phyloP scores from a whole-genome alignment of 2,113 vertebrate genomes.

The Melanostigma gelatinosum region DNA sequence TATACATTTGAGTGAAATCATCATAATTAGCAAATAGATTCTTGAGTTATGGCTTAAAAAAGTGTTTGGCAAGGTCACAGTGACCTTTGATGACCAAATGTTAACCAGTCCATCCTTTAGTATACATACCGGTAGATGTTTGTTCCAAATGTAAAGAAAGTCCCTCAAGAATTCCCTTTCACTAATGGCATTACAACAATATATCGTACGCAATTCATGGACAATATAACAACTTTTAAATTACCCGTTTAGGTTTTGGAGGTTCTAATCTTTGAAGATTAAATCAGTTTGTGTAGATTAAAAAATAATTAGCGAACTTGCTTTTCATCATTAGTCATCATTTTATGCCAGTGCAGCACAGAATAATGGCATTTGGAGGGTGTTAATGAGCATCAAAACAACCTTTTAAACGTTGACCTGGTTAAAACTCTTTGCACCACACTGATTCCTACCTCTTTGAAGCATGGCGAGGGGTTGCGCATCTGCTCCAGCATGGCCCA shows the following conservation, averaged over 20 bases:
- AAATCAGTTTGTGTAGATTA: not conserved
- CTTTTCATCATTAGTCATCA: not conserved
- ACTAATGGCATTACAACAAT: too few relatives aligned
- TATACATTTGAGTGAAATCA: not conserved
- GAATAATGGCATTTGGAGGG: not conserved
- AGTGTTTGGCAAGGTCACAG: not conserved
- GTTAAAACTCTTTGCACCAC: too few relatives aligned
- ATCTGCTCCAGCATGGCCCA: conserved; percentile 99
- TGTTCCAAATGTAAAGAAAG: too few relatives aligned
- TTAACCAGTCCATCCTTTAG: too few relatives aligned
- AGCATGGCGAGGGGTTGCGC: conserved; percentile 95
- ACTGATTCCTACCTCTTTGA: conserved; percentile 90
- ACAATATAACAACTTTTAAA: not conserved
- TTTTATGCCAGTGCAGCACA: not conserved
- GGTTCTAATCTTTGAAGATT: not conserved
- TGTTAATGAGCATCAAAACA: not conserved
- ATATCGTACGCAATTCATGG: too few relatives aligned
- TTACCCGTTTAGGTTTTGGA: not conserved
- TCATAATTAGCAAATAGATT: not conserved
- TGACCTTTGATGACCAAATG: too few relatives aligned
- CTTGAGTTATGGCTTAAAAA: not conserved
- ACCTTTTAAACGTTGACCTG: too few relatives aligned
- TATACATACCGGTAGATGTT: too few relatives aligned
- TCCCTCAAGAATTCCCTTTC: too few relatives aligned
- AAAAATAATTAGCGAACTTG: not conserved